These are phyloP conservation scores for Enchytraeus crypticus DNA, from an alignment of 2,888 invertebrate genomes.

Conservation along the genomic window DNA sequence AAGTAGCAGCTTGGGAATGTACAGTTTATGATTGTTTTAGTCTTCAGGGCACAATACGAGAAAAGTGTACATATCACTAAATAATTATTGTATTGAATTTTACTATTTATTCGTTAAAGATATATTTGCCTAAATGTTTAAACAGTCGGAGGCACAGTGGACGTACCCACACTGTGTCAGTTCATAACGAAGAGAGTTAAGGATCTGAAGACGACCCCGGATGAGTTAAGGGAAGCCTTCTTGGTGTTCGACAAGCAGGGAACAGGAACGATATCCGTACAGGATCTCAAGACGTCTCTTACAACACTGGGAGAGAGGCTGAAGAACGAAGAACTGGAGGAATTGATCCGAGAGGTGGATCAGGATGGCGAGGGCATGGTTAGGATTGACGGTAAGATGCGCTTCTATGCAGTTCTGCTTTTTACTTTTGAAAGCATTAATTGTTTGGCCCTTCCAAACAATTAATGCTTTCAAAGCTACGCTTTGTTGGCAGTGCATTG, in stretches of 20 bases:
- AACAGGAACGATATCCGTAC: constrained; percentile 18
- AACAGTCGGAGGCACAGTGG: constrained; percentile 21
- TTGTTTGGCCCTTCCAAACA: too few species aligned
- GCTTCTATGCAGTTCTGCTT: too few species aligned
- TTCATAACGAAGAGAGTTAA: constrained; percentile 13
- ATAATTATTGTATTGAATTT: too few species aligned
- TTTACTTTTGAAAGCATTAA: too few species aligned
- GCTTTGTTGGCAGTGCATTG: too few species aligned
- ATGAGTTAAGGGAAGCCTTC: constrained; percentile 23
- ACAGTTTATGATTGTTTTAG: too few species aligned
- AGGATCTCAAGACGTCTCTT: constrained; percentile 23
- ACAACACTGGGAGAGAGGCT: constrained; percentile 25
- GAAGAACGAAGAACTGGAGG: constrained; percentile 24
- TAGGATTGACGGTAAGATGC: constrained; percentile 19
- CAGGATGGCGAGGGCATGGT: constrained; percentile 23
- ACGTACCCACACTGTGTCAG: constrained; percentile 11
- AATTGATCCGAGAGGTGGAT: constrained; percentile 25
- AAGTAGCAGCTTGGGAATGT: too few species aligned
- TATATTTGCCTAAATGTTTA: too few species aligned
- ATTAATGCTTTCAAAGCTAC: too few species aligned
- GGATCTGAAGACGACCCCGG: constrained; percentile 16
- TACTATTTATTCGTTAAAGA: too few species aligned
- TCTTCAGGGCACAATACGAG: too few species aligned
- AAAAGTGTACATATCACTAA: too few species aligned
- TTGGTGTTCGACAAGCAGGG: constrained; percentile 27